Base-by-base conservation (phyloP, 2,797 vertebrate species). In the Acipenser transmontanus region DNA sequence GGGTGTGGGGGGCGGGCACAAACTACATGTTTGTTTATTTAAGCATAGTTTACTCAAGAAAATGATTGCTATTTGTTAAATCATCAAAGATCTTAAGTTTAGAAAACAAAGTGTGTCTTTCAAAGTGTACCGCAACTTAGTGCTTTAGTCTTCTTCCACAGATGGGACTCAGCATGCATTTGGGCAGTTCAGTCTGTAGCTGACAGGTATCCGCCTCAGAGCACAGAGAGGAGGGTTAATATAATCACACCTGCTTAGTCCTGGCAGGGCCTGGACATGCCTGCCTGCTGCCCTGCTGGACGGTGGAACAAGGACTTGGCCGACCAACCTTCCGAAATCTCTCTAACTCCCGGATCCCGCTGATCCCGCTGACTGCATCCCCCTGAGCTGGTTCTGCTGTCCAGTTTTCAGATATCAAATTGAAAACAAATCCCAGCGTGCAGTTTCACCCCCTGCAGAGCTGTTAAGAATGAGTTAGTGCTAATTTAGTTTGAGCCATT, bases 161-260 rank as follows among this genome's bases (percentile, higher is more conserved):
- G 78, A 79, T 75, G 68, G 70, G 63, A 57, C 64, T 49, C 57
- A 61, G 65, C 65, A 68, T 66, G 65, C 67, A 34, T 50, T 11
- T 34, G 20, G 34, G n/a, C 57, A 34, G 59, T 64, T 68, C 54
- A 57, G 12, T 7, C 54, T 57, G 9, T 57, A 57, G 54, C 9
- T 57, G 54, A 57, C 54, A 57, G 54, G 12, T 57, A 57, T 7
- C 8, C 5, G 7, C 59, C 48, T 70, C 48, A 13, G 47, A 14
- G 12, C 47, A 54, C 65, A 54, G 20, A 47, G 64, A 66, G 54
- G 64, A 47, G 47, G 54, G 72, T 74, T 63, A 73, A 13, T 57
- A n/a, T 13, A 11, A 57, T 57, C 54, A 7, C 12, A 57, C 54
- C 54, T 57, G 54, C 54, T 7, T 57, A 7, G 9, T 57, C 54